phyloP scores from a whole-genome alignment of 1,140 invertebrate species.

The Ostrea edulis region DNA sequence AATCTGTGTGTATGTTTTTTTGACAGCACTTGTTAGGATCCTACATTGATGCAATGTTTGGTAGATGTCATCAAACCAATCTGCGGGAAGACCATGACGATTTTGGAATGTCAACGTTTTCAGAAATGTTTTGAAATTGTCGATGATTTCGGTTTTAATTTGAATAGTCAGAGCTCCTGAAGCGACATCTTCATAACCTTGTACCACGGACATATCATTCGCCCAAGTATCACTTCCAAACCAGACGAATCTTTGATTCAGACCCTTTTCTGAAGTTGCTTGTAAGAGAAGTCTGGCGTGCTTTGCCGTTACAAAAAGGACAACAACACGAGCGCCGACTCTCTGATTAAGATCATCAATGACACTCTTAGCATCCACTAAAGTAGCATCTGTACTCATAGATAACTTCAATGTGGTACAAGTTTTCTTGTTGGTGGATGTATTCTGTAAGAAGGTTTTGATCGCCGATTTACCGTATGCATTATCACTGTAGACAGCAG shows the following conservation, averaged over 20 bases:
- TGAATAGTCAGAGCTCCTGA: constrained; percentile 89
- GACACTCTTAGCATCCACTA: constrained; percentile 69
- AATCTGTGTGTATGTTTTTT: constrained; percentile 61
- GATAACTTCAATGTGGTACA: constrained; percentile 60
- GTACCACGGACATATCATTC: constrained; percentile 85
- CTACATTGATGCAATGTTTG: constrained; percentile 86
- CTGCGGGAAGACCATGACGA: constrained; percentile 73
- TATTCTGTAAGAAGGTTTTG: constrained; percentile 67
- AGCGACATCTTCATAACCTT: constrained; percentile 86
- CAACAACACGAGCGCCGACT: constrained; percentile 84
- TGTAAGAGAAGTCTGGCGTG: constrained; percentile 83
- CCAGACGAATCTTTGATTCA: constrained; percentile 84
- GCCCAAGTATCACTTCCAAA: constrained; percentile 90
- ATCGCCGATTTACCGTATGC: constrained; percentile 84
- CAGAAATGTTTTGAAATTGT: constrained; percentile 74
- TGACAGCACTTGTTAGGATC: constrained; percentile 67
- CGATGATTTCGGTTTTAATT: constrained; percentile 81
- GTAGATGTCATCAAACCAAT: constrained; percentile 92
- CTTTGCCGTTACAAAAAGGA: constrained; percentile 87
- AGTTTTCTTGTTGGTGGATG: constrained; percentile 58
- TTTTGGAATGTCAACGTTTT: constrained; percentile 71
- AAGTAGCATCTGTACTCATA: constrained; percentile 65
- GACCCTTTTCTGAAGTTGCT: constrained; percentile 80
- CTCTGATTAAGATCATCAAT: constrained; percentile 84
- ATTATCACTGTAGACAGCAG: constrained; percentile 84